These are phyloP conservation scores for Steatocranus sp. DNA, from an alignment of 2,797 vertebrate genomes.

Conservation along the genomic window DNA sequence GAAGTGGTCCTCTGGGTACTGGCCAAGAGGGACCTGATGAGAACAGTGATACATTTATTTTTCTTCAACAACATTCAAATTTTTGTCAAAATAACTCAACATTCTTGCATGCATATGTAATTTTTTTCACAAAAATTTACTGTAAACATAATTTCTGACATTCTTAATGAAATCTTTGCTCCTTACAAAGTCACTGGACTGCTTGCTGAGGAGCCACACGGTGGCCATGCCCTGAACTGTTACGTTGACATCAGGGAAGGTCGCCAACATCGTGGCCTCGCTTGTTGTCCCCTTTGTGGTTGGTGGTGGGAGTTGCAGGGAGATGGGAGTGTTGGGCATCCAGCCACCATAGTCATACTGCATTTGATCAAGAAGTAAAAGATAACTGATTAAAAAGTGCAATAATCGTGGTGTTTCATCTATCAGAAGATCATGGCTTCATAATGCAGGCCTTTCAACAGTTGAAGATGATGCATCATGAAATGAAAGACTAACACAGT, in stretches of 20 bases:
- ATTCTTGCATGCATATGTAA: background rate
- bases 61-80: background rate
- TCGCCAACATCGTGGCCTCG: slow-evolving; percentile 25
- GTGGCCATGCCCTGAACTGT: slow-evolving; percentile 33
- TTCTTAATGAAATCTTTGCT: background rate
- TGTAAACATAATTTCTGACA: background rate
- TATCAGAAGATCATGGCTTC: background rate
- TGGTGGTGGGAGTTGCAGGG: slow-evolving; percentile 48
- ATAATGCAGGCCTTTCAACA: background rate
- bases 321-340: slow-evolving; percentile 55
- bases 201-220: slow-evolving; percentile 47
- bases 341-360: slow-evolving; percentile 55
- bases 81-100: background rate
- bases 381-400: background rate
- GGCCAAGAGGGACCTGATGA: slow-evolving; percentile 33
- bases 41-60: background rate
- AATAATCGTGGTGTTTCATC: background rate
- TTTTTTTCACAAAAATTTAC: background rate
- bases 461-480: background rate
- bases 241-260: slow-evolving; percentile 24
- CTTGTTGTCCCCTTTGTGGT: slow-evolving; percentile 27
- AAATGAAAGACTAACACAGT: background rate
- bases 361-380: background rate
- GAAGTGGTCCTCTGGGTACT: slow-evolving; percentile 34
- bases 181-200: slow-evolving; percentile 55